These are phyloP conservation scores for Bellardia bayeri DNA, from an alignment of 2,888 invertebrate species.

Conservation along the genomic window DNA sequence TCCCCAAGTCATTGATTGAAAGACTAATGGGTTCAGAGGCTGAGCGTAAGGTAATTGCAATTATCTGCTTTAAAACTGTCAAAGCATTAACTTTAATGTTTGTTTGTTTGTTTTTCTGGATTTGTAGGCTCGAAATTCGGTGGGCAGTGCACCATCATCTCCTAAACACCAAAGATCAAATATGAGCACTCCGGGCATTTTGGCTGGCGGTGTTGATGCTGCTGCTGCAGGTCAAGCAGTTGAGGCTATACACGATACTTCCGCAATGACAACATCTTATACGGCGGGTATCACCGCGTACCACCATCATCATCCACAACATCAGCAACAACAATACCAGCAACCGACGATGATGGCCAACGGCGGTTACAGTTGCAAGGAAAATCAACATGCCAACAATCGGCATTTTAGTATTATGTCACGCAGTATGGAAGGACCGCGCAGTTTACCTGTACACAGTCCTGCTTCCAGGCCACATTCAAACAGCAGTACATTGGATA, in stretches of 20 bases:
- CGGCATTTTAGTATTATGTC: constrained; percentile 85
- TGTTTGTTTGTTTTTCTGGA: background rate
- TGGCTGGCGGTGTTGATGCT: constrained; percentile 78
- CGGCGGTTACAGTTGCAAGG: constrained; percentile 71
- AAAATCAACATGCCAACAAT: constrained; percentile 76
- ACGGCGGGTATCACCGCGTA: constrained; percentile 75
- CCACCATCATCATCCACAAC: constrained; percentile 75
- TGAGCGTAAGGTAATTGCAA: constrained; percentile 81
- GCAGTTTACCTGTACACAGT: constrained; percentile 85
- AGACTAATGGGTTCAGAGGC: constrained; percentile 87
- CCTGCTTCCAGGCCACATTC: constrained; percentile 83
- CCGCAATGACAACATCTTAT: constrained; percentile 80
- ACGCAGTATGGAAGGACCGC: constrained; percentile 87
- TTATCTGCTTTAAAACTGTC: background rate
- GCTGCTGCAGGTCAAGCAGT: constrained; percentile 83
- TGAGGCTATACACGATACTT: constrained; percentile 80
- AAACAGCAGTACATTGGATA: constrained; percentile 85
- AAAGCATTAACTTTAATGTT: background rate
- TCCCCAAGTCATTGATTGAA: constrained; percentile 88
- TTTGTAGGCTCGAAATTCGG: constrained; percentile 84
- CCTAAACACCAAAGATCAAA: constrained; percentile 84
- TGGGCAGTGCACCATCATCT: constrained; percentile 88
- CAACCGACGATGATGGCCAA: constrained; percentile 71
- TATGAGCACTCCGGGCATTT: constrained; percentile 83
- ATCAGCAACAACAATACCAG: constrained; percentile 60